Evolutionary conservation across 2,797 vertebrate species (phyloP).

Genomic region (Crocodylus rhombifer): DNA sequence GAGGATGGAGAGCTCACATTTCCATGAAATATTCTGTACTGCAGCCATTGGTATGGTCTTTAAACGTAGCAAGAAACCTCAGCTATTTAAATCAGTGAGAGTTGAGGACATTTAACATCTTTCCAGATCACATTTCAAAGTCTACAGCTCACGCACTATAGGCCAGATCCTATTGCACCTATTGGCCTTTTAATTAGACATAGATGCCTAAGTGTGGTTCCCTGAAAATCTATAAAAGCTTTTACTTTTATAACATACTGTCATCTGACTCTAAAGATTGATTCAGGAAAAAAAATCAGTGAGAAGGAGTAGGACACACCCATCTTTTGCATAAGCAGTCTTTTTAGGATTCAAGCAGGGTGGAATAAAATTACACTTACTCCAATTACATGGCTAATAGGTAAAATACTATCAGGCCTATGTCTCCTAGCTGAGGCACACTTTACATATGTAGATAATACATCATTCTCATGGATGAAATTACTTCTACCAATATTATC

Average conservation of each 20-base stretch:
- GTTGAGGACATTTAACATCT: not conserved
- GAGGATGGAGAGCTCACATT: not conserved
- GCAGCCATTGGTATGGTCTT: not conserved
- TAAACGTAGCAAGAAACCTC: not conserved
- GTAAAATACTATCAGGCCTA: too few species aligned
- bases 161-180: not conserved
- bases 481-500: not conserved
- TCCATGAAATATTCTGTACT: not conserved
- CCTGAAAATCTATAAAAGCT: too few species aligned
- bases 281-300: too few species aligned
- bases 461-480: not conserved
- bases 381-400: too few species aligned
- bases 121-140: not conserved
- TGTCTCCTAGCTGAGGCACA: not conserved
- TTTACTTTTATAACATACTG: too few species aligned
- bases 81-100: not conserved
- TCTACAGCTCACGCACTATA: not conserved
- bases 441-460: rapidly evolving
- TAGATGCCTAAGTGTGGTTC: too few species aligned
- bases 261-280: too few species aligned
- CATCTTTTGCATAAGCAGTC: too few species aligned
- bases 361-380: too few species aligned
- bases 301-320: too few species aligned
- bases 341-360: too few species aligned
- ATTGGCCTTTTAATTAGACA: too few species aligned